These are phyloP conservation scores for Anarrhichthys ocellatus DNA, from an alignment of 2,113 vertebrate genomes.

Conservation along the genomic window DNA sequence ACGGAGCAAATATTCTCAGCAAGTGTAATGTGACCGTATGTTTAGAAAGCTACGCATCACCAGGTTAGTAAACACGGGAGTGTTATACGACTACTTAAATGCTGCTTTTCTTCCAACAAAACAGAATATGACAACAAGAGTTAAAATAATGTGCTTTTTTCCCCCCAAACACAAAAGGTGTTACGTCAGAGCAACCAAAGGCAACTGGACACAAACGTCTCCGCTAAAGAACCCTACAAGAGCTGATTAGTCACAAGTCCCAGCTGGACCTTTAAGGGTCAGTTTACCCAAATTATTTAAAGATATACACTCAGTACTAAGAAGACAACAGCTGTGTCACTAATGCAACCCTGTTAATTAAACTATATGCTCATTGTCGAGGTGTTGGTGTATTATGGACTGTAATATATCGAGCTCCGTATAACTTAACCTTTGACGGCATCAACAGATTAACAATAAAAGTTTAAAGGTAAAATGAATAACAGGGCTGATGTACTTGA, in stretches of 20 bases:
- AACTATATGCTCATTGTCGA: not conserved
- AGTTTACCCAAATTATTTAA: not conserved
- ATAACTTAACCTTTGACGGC: not conserved
- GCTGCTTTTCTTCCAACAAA: not conserved
- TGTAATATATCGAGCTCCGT: not conserved
- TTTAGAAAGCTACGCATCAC: not conserved
- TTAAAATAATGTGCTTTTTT: conserved; percentile 2
- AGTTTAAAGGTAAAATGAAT: not conserved
- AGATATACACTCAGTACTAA: not conserved
- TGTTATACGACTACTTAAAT: conserved; percentile 12
- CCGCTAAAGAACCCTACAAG: not conserved
- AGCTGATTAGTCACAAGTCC: not conserved
- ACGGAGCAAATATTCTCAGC: not conserved
- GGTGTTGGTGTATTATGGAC: not conserved
- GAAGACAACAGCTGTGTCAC: not conserved
- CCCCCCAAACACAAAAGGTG: not conserved
- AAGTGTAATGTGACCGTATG: not conserved
- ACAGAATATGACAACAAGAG: not conserved
- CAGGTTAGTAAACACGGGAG: not conserved
- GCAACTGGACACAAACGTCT: conserved; percentile 1
- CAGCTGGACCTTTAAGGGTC: conserved; percentile 1
- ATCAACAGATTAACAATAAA: not conserved
- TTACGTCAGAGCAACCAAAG: not conserved
- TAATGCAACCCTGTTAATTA: not conserved
- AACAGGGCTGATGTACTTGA: not conserved